phyloP scores from a whole-genome alignment of 2,888 invertebrate species.

The Lepidochitona cinerea region DNA sequence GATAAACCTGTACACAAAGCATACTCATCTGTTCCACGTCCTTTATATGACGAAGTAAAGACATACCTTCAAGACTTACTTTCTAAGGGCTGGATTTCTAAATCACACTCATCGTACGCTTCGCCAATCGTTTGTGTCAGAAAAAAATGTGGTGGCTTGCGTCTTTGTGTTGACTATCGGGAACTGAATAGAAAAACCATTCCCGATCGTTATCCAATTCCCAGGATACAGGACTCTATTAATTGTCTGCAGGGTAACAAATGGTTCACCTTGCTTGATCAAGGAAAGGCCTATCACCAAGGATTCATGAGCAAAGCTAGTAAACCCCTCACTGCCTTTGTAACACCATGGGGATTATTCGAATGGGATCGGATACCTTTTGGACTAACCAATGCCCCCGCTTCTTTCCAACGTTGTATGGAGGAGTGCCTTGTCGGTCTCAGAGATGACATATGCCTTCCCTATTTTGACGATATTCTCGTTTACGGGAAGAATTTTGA shows the following conservation, averaged over 20 bases:
- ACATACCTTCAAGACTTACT: slow-evolving; percentile 30
- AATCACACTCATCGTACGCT: slow-evolving; percentile 22
- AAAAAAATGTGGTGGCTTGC: slow-evolving; percentile 19
- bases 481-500: slow-evolving; percentile 7
- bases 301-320: slow-evolving; percentile 18
- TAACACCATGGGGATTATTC: slow-evolving; percentile 23
- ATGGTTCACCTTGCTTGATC: slow-evolving; percentile 27
- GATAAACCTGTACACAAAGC: slow-evolving; percentile 24
- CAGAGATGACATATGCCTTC: slow-evolving; percentile 17
- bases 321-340: slow-evolving; percentile 26
- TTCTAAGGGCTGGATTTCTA: slow-evolving; percentile 24
- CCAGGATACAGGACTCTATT: slow-evolving; percentile 22
- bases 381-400: slow-evolving; percentile 25
- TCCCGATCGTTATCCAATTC: slow-evolving; percentile 24
- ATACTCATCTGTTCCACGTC: slow-evolving; percentile 30
- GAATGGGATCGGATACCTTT: slow-evolving; percentile 28
- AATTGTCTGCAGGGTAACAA: slow-evolving; percentile 19
- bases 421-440: slow-evolving; percentile 11
- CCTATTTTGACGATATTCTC: slow-evolving; percentile 16
- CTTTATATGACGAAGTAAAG: slow-evolving; percentile 36
- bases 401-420: slow-evolving; percentile 14
- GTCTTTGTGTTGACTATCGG: slow-evolving; percentile 30
- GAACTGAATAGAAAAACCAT: slow-evolving; percentile 19
- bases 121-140: slow-evolving; percentile 21
- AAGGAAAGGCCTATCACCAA: slow-evolving; percentile 28